These are phyloP conservation scores for Coenonympha arcania DNA, from an alignment of 2,888 invertebrate genomes.

Conservation along the genomic window DNA sequence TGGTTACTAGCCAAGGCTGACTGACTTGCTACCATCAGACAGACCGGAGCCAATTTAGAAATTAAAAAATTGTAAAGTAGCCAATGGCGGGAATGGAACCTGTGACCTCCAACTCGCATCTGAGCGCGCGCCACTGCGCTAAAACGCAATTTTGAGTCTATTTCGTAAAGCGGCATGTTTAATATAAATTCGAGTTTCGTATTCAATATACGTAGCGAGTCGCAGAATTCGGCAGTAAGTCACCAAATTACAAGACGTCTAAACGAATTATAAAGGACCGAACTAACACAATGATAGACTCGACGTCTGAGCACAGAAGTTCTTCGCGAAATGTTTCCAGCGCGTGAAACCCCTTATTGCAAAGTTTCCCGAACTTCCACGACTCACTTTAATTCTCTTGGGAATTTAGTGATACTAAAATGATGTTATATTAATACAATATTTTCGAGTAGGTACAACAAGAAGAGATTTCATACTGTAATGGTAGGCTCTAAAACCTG, in stretches of 20 bases:
- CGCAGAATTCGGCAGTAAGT: background rate
- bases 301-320: constrained; percentile 2
- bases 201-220: background rate
- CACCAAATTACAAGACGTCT: constrained; percentile 4
- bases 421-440: too few relatives aligned
- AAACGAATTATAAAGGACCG: constrained; percentile 8
- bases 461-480: too few relatives aligned
- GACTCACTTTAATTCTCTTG: constrained; percentile 1
- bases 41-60: too few relatives aligned
- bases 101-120: too few relatives aligned
- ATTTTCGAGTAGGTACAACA: too few relatives aligned
- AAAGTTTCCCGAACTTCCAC: constrained; percentile 5
- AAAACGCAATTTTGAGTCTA: background rate
- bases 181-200: background rate
- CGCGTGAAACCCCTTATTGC: constrained; percentile 5
- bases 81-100: too few relatives aligned
- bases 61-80: background rate
- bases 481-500: too few relatives aligned
- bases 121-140: too few relatives aligned
- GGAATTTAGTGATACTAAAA: constrained; percentile 3
- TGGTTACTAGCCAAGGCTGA: too few relatives aligned
- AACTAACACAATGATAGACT: constrained; percentile 7
- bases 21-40: too few relatives aligned
- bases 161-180: background rate
- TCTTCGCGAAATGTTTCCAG: constrained; percentile 2